These are phyloP conservation scores for Megalops cyprinoides DNA, from an alignment of 2,797 vertebrate genomes.

Conservation along the genomic window DNA sequence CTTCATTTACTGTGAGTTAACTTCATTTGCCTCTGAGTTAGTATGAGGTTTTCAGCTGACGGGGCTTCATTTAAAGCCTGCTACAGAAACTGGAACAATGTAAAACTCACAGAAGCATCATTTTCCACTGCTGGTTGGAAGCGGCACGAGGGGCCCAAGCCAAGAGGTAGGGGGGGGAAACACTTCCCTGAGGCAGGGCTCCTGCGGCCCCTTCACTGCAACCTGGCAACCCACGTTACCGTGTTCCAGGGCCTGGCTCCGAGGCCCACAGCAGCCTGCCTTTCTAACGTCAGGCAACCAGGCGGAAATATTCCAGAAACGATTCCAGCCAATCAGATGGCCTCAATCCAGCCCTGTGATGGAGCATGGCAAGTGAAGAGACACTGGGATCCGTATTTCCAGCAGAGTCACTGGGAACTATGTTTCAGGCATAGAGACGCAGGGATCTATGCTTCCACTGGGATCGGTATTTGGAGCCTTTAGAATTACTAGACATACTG, in stretches of 20 bases:
- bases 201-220: not conserved
- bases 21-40: not conserved
- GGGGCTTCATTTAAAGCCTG: not conserved
- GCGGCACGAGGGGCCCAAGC: slow-evolving; percentile 5
- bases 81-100: not conserved
- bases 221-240: not conserved
- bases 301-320: not conserved
- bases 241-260: not conserved
- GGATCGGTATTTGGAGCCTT: slow-evolving; percentile 15
- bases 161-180: slow-evolving; percentile 16
- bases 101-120: slow-evolving; percentile 14
- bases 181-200: slow-evolving; percentile 21
- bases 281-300: not conserved
- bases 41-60: no score
- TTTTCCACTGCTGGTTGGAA: slow-evolving; percentile 31
- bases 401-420: not conserved
- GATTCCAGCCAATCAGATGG: not conserved
- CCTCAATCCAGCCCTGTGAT: no score
- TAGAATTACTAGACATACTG: not conserved
- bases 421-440: no score
- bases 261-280: not conserved
- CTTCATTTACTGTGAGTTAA: not conserved
- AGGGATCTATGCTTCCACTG: no score
- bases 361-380: no score
- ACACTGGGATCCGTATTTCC: no score